A percentile compares a stretch with the other conserved stretches of the same genome.
Evolutionary conservation across 2,888 invertebrate species (phyloP).

Genomic region (Drosophila buzzatii): DNA sequence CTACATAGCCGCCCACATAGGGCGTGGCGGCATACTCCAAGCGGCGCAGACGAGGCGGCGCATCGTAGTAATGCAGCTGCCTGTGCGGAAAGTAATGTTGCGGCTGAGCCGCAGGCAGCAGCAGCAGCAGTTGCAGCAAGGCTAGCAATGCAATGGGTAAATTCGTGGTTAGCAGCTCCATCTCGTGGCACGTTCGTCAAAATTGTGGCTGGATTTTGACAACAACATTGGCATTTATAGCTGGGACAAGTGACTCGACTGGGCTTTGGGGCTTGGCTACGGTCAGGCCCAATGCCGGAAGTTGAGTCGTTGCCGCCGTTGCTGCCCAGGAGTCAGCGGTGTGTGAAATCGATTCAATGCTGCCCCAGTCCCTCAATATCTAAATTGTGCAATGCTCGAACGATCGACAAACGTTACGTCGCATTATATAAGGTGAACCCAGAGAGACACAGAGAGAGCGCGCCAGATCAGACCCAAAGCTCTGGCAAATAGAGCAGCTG

Average conservation of each 20-base stretch:
- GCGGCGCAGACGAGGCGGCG: conserved; percentile 51
- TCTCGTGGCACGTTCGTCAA: conserved; percentile 69
- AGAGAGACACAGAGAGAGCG: neutral
- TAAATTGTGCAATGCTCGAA: conserved; percentile 68
- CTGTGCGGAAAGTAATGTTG: conserved; percentile 47
- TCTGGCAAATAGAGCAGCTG: conserved; percentile 42
- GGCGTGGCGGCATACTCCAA: conserved; percentile 52
- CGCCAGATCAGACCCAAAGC: conserved; percentile 10
- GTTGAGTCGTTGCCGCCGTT: conserved; percentile 34
- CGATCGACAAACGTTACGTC: conserved; percentile 34
- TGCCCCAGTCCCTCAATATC: conserved; percentile 45
- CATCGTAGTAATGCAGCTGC: conserved; percentile 53
- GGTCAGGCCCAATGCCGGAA: conserved; percentile 58
- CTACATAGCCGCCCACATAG: conserved; percentile 32
- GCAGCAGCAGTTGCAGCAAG: conserved; percentile 22
- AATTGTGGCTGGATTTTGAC: conserved; percentile 77
- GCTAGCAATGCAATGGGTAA: conserved; percentile 22
- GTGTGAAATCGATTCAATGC: conserved; percentile 73
- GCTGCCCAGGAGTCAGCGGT: conserved; percentile 66
- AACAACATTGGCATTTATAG: conserved; percentile 75
- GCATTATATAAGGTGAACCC: conserved; percentile 41
- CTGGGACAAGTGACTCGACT: conserved; percentile 7
- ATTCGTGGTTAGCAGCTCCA: conserved; percentile 42
- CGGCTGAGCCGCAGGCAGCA: conserved; percentile 25
- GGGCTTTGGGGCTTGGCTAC: conserved; percentile 58